Conservation (phyloP, 2,113 vertebrate species). For the Progne subis region DNA sequence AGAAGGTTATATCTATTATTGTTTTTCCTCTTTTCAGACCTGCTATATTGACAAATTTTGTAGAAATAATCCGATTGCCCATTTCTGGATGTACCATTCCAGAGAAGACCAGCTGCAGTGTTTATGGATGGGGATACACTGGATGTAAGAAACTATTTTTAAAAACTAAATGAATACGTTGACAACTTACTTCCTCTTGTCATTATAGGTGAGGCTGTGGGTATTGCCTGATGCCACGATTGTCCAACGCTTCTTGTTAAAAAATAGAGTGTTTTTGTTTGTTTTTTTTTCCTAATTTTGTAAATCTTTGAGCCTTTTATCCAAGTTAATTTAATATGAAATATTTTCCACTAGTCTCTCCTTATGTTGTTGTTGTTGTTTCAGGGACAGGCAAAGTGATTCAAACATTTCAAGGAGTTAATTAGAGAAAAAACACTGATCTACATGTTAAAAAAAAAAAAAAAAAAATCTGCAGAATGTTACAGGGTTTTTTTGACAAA, state of each 20-base stretch:
- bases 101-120: conserved; percentile 88
- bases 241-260: neutral
- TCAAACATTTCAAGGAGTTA: neutral
- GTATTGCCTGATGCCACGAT: neutral
- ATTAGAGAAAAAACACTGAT: neutral
- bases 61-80: conserved; percentile 88
- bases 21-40: conserved; percentile 76
- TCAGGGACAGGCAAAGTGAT: neutral
- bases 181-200: conserved; percentile 42
- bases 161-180: conserved; percentile 41
- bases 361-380: neutral
- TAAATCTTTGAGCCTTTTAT: neutral
- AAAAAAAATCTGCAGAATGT: neutral
- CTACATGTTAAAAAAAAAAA: neutral
- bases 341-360: neutral
- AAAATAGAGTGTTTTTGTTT: neutral
- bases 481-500: neutral
- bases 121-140: conserved; percentile 97
- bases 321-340: neutral
- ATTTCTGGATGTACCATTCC: conserved; percentile 90
- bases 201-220: conserved; percentile 40
- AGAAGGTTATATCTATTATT: neutral
- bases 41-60: conserved; percentile 83
- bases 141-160: conserved; percentile 85
- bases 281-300: neutral